A percentile compares a stretch with the other conserved stretches of the same genome.
phyloP scores from a whole-genome alignment of 2,888 invertebrate species.

The Lapara coniferarum region DNA sequence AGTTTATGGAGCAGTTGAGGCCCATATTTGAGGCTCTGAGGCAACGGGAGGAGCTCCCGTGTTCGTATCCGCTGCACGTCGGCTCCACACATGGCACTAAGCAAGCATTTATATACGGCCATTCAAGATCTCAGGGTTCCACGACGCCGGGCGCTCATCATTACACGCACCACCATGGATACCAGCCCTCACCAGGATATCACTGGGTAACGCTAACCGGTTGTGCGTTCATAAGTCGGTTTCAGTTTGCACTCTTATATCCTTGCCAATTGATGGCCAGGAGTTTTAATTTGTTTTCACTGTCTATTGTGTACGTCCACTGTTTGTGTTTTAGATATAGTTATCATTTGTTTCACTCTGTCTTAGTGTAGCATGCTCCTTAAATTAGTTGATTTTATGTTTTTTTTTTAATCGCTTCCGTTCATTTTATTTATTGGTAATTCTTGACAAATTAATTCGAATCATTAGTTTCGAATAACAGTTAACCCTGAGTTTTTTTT shows the following conservation, averaged over 20 bases:
- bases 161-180: constrained; percentile 86
- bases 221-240: constrained; percentile 65
- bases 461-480: constrained; percentile 1
- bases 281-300: constrained; percentile 53
- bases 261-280: constrained; percentile 53
- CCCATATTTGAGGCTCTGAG: constrained; percentile 97
- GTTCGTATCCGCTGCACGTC: constrained; percentile 95
- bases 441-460: constrained; percentile 2
- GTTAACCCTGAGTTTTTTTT: constrained; percentile 6
- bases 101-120: constrained; percentile 84
- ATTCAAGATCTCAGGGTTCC: constrained; percentile 85
- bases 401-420: constrained; percentile 25
- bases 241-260: constrained; percentile 52
- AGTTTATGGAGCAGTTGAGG: constrained; percentile 97
- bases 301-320: constrained; percentile 54
- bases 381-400: constrained; percentile 27
- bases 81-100: constrained; percentile 86
- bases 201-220: constrained; percentile 87
- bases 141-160: constrained; percentile 86
- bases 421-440: constrained; percentile 24
- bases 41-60: constrained; percentile 95
- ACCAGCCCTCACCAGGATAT: constrained; percentile 88
- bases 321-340: constrained; percentile 56
- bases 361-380: constrained; percentile 66
- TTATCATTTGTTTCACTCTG: constrained; percentile 54